Evolutionary conservation across 2,888 invertebrate species (phyloP).

Genomic region (Hyalella azteca): DNA sequence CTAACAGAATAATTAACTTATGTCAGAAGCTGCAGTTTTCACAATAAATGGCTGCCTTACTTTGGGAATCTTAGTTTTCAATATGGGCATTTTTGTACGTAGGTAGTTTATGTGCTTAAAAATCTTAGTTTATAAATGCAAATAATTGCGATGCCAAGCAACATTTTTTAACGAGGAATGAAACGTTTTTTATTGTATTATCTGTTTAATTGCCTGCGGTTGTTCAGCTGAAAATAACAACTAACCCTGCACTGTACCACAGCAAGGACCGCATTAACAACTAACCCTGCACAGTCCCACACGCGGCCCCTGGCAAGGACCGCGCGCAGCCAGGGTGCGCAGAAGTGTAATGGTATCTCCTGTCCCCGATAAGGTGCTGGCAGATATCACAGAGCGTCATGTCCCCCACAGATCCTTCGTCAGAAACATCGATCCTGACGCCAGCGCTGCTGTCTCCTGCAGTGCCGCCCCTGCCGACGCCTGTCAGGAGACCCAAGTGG

Average conservation of each 20-base stretch:
- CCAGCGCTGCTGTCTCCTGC: not conserved
- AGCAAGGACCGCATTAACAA: not conserved
- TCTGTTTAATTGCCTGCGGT: no score
- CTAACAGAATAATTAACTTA: no score
- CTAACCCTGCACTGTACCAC: not conserved
- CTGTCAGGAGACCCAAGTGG: not conserved
- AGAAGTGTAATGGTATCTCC: conserved; percentile 65
- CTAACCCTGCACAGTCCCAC: conserved; percentile 66
- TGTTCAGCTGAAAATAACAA: no score
- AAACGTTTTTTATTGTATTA: no score
- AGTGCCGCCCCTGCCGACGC: conserved; percentile 1
- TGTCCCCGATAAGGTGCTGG: conserved; percentile 63
- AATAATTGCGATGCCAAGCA: no score
- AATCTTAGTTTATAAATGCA: no score
- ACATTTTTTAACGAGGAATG: no score
- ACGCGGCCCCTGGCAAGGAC: conserved; percentile 65
- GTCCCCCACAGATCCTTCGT: conserved; percentile 39
- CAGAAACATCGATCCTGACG: not conserved
- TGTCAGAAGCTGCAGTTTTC: no score
- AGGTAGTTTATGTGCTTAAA: no score
- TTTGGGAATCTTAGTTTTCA: no score
- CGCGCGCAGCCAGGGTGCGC: conserved; percentile 69
- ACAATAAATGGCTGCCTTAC: no score
- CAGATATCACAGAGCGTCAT: conserved; percentile 65
- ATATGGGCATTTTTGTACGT: no score